Evolutionary conservation across 1,140 invertebrate species (phyloP), one percentile per base, ranked within the genome.

Genomic region (Sycobia sp.): DNA sequence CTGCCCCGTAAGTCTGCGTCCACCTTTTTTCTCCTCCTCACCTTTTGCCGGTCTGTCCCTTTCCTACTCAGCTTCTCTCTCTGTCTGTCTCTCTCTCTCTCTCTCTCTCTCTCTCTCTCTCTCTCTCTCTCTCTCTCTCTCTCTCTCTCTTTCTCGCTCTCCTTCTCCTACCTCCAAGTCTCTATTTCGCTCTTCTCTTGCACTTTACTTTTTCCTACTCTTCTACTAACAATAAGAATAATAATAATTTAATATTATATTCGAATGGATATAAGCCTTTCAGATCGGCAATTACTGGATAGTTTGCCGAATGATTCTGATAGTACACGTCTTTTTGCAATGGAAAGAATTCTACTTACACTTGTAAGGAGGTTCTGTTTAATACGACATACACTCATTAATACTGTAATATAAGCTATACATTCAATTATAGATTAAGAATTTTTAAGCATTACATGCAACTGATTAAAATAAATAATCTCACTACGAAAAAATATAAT

Each of bases 1-100:
- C 62, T 65, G 55, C 54, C 62, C 62, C 62, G 62, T 59, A 59
- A 65, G 55, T 65, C 62, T 58, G 38, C 54, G 38, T 65, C 62
- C 55, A 59, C 41, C 62, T 54, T 59, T 58, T 65, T 58, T 53
- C 32, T 53, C 49, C 27, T 57, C 29, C 36, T 58, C 55, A 51
- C 43, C 47, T 53, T 29, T 49, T 62, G 23, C 54, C 32, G 22
- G n/a, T 36, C 23, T 39, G 25, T 23, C 16, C 32, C 46, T 53
- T 13, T 44, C 27, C 32, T 16, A 16, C 36, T 27, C n/a, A 9
- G 10, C n/a, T 34, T 39, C 22, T 53, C 25, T 53, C 20, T 1
- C 49, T 14, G 11, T 20, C 41, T 23, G 22, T 43, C 43, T 46
- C 29, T 22, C 29, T 23, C 32, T 55, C 43, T 46, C 18, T 57